These are phyloP conservation scores for Nixonia krombeini DNA, from an alignment of 1,140 invertebrate species.

Conservation along the genomic window DNA sequence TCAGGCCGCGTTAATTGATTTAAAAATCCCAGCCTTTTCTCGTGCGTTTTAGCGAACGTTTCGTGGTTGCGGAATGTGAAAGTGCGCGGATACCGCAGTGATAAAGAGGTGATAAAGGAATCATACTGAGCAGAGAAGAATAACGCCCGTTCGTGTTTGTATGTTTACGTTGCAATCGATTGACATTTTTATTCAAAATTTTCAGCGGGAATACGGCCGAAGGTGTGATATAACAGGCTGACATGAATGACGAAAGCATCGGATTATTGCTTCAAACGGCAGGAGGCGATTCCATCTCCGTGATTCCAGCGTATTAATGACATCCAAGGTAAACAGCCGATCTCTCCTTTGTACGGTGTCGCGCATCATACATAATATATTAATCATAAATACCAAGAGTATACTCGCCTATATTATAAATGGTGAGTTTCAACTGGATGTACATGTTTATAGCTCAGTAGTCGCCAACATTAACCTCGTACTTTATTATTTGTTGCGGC, in stretches of 20 bases:
- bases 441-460: too few relatives aligned
- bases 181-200: constrained; percentile 15
- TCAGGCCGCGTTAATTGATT: neutral
- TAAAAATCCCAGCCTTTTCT: neutral
- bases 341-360: constrained; percentile 33
- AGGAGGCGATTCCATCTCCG: constrained; percentile 25
- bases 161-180: constrained; percentile 3
- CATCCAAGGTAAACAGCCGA: constrained; percentile 45
- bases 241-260: constrained; percentile 36
- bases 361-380: constrained; percentile 29
- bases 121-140: neutral
- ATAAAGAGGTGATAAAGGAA: neutral
- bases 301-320: constrained; percentile 34
- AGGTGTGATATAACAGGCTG: constrained; percentile 35
- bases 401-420: constrained; percentile 15
- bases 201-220: constrained; percentile 4
- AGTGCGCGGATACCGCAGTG: neutral
- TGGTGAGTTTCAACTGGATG: too few relatives aligned
- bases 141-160: constrained; percentile 3
- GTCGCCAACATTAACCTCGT: too few relatives aligned
- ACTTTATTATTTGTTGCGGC: too few relatives aligned
- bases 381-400: constrained; percentile 29
- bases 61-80: too few relatives aligned
- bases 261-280: constrained; percentile 29
- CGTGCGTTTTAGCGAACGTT: too few relatives aligned